A percentile compares a stretch with the other conserved stretches of the same genome.
Conservation (phyloP, 2,113 vertebrate species). For the Penelope pileata region DNA sequence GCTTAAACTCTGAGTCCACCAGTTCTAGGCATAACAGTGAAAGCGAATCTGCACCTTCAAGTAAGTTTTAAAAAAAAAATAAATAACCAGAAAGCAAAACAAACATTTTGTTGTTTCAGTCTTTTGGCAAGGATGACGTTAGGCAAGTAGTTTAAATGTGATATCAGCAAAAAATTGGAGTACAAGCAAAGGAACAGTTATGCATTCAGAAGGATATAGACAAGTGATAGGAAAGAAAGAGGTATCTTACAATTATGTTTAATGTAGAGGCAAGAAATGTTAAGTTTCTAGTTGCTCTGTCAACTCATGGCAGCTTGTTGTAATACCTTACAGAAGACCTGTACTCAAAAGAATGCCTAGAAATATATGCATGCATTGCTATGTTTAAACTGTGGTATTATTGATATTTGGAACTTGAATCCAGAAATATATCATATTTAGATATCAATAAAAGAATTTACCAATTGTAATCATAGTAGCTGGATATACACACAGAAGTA, state of each 20-base stretch:
- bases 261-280: not conserved
- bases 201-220: not conserved
- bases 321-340: not conserved
- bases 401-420: not conserved
- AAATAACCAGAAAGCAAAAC: not conserved
- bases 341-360: not conserved
- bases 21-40: constrained; percentile 98
- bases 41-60: constrained; percentile 93
- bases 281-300: not conserved
- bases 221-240: not conserved
- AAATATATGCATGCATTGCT: not conserved
- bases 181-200: not conserved
- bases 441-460: not conserved
- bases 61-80: constrained; percentile 71
- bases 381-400: not conserved
- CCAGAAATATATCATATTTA: not conserved
- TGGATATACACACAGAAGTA: not conserved
- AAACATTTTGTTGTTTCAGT: not conserved
- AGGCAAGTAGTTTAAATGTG: not conserved
- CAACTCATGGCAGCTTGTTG: not conserved
- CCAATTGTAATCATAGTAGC: not conserved
- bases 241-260: not conserved
- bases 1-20: constrained; percentile 94
- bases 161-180: not conserved
- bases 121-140: not conserved